Base-by-base conservation (phyloP, 2,888 invertebrate species). In the Rutpela maculata region DNA sequence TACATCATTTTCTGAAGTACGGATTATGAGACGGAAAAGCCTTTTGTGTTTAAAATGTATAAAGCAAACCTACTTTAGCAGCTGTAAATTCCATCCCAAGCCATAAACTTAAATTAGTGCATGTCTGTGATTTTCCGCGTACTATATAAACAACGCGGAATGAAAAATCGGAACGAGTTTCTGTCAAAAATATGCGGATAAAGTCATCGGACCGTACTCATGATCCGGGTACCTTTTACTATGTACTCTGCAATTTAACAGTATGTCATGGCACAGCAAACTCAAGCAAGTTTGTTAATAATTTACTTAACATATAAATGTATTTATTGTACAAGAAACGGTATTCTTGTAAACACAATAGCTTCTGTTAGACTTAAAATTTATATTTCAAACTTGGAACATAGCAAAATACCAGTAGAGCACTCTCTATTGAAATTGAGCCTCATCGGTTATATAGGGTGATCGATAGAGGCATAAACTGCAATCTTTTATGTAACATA, bases 221-320 rank as follows among this genome's bases (percentile, higher is more conserved):
- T 17, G 43, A 15, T 22, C 35, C 50, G 57, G 78, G 26, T 15
- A 57, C 59, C 31, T 59, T 65, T 70, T 62, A 38, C 22, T 31
- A 50, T 72, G 31, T 43, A 26, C 22, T 70, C 31, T 31, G 43
- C 74, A 50, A 57, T 70, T 75, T 75, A 63, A 70, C 62, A 63
- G 68, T 60, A 60, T 55, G 26, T 4, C 69, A 57, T 55, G 65
- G 69, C 43, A 50, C 31, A 43, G 63, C 55, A 74, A 56, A 17
- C 72, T 31, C 38, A 57, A 17, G 4, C 38, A 66, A n/a, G 79
- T 77, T 78, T 78, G 81, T 81, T 80, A 81, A 80, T 81, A 81
- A 81, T 74, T 77, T 77, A 81, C 79, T 81, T 82, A 82, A 82
- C 82, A 82, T 82, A 82, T 83, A 82, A 83, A 83, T 83, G 80